A percentile compares a stretch with the other conserved stretches of the same genome.
Evolutionary conservation across 2,888 invertebrate species (phyloP).

Genomic region (Athalia rosae): DNA sequence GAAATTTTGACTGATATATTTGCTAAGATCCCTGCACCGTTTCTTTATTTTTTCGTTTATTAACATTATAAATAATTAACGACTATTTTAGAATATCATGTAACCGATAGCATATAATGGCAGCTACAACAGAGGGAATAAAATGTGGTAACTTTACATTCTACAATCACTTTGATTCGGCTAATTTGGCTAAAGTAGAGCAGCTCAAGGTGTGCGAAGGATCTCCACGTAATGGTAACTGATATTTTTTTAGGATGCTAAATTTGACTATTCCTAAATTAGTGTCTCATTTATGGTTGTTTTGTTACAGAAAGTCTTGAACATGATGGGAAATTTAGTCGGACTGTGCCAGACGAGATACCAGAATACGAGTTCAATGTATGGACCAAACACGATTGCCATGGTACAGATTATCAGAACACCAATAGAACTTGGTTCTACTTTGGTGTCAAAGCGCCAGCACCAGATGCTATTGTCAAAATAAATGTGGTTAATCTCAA

Average conservation of each 20-base stretch:
- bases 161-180: slow-evolving; percentile 92
- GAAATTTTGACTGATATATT: too few relatives aligned
- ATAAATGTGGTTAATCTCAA: slow-evolving; percentile 92
- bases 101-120: slow-evolving; percentile 56
- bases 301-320: slow-evolving; percentile 49
- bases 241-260: slow-evolving; percentile 47
- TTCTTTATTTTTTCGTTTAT: too few relatives aligned
- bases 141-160: slow-evolving; percentile 86
- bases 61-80: too few relatives aligned
- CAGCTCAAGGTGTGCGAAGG: slow-evolving; percentile 74
- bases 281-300: background rate
- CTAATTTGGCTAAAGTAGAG: slow-evolving; percentile 90
- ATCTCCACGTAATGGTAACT: slow-evolving; percentile 65
- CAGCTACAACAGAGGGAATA: slow-evolving; percentile 73
- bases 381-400: slow-evolving; percentile 94
- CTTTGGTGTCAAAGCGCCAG: slow-evolving; percentile 83
- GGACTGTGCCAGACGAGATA: slow-evolving; percentile 71
- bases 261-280: background rate
- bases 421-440: slow-evolving; percentile 95
- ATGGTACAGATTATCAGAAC: slow-evolving; percentile 91
- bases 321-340: slow-evolving; percentile 57
- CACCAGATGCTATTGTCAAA: slow-evolving; percentile 79
- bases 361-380: slow-evolving; percentile 90
- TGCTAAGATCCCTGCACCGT: too few relatives aligned
- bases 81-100: too few relatives aligned